phyloP scores from a whole-genome alignment of 2,113 vertebrate species.

The Corythaeola cristata region DNA sequence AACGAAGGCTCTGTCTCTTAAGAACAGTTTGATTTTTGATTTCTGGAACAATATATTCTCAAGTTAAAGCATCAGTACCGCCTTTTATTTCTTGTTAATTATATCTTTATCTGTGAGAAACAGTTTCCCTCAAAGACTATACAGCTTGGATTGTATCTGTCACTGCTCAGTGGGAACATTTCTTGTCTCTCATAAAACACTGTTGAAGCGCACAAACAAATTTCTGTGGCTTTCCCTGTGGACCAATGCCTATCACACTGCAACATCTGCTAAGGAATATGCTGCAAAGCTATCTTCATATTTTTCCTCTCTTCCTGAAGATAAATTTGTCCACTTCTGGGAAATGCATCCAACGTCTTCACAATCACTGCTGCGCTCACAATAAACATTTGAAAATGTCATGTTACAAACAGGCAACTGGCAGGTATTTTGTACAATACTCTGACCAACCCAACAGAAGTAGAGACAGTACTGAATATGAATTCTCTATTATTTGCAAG shows the following conservation, averaged over 20 bases:
- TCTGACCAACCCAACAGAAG: background rate
- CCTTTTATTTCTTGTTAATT: conserved; percentile 29
- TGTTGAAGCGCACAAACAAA: background rate
- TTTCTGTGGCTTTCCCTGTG: conserved; percentile 47
- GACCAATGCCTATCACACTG: conserved; percentile 25
- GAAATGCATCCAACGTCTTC: conserved; percentile 3
- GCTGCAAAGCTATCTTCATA: background rate
- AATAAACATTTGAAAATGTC: background rate
- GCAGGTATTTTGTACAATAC: background rate
- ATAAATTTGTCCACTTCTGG: conserved; percentile 30
- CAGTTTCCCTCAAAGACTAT: background rate
- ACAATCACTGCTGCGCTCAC: background rate
- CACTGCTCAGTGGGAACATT: background rate
- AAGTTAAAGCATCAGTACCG: background rate
- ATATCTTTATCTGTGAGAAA: background rate
- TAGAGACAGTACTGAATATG: background rate
- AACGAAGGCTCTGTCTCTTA: background rate
- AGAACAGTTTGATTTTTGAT: background rate
- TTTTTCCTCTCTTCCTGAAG: background rate
- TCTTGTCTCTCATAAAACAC: conserved; percentile 10
- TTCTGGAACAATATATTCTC: conserved; percentile 7
- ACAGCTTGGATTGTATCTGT: background rate
- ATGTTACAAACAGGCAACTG: background rate
- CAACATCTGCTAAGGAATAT: conserved; percentile 55
- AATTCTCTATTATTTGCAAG: background rate